phyloP scores from a whole-genome alignment of 2,113 vertebrate species.

The Phalacrocorax aristotelis region DNA sequence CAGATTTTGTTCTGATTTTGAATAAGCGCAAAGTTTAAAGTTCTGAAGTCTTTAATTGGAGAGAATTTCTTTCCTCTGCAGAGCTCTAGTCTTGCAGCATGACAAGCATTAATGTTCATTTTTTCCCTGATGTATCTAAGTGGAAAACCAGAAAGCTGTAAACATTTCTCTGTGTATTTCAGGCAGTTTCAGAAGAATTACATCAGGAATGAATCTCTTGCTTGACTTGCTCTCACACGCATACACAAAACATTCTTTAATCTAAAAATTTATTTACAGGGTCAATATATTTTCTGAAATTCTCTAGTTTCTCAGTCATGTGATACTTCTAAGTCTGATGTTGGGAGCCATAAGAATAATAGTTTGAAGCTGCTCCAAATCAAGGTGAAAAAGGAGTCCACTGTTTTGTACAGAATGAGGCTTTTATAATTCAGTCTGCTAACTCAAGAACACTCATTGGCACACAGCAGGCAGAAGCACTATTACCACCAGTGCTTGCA shows the following conservation, averaged over 20 bases:
- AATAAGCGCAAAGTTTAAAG: background rate
- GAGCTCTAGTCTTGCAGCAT: background rate
- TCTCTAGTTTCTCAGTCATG: background rate
- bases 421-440: conserved; percentile 7
- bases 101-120: background rate
- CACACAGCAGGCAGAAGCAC: background rate
- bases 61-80: background rate
- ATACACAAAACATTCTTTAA: background rate
- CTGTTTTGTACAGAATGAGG: background rate
- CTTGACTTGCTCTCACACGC: background rate
- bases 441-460: background rate
- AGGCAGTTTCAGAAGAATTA: background rate
- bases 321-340: background rate
- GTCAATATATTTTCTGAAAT: background rate
- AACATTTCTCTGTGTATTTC: background rate
- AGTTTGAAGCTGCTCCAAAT: background rate
- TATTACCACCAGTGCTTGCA: background rate
- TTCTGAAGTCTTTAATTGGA: background rate
- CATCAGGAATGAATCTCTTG: background rate
- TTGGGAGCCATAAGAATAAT: background rate
- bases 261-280: background rate
- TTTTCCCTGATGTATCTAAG: background rate
- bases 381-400: background rate
- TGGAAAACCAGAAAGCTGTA: background rate
- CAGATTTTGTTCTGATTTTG: background rate